phyloP scores from a whole-genome alignment of 2,888 invertebrate genomes.

The Anaspis maculata region DNA sequence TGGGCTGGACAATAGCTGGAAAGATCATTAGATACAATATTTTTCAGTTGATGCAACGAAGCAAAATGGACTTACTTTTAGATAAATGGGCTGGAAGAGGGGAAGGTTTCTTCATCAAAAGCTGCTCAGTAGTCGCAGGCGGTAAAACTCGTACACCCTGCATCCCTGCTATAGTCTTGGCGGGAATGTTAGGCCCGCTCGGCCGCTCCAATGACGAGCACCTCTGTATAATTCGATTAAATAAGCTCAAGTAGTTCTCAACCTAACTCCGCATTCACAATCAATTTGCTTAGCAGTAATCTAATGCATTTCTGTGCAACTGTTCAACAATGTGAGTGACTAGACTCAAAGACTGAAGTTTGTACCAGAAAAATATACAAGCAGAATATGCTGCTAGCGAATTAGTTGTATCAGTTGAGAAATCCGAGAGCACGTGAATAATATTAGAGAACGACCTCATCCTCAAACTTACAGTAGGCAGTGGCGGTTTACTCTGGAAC shows the following conservation, averaged over 20 bases:
- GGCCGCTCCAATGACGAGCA: slow-evolving; percentile 85
- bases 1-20: slow-evolving; percentile 57
- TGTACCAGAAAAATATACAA: no score
- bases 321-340: no score
- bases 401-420: no score
- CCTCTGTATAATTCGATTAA: slow-evolving; percentile 48
- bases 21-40: no score
- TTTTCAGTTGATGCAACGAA: no score
- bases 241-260: no score
- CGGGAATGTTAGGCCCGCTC: slow-evolving; percentile 48
- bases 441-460: slow-evolving; percentile 1
- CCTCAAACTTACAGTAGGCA: slow-evolving; percentile 57
- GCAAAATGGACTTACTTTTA: slow-evolving; percentile 64
- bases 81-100: slow-evolving; percentile 69
- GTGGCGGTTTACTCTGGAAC: slow-evolving; percentile 49
- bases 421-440: neutral
- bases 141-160: slow-evolving; percentile 40
- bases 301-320: no score
- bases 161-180: slow-evolving; percentile 42
- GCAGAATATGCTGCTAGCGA: no score
- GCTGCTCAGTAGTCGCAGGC: slow-evolving; percentile 45
- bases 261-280: no score
- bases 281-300: no score
- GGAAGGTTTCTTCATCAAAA: slow-evolving; percentile 51
- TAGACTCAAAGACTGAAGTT: no score